Conservation (phyloP, 1,140 invertebrate genomes). For the Whitmania pigra region DNA sequence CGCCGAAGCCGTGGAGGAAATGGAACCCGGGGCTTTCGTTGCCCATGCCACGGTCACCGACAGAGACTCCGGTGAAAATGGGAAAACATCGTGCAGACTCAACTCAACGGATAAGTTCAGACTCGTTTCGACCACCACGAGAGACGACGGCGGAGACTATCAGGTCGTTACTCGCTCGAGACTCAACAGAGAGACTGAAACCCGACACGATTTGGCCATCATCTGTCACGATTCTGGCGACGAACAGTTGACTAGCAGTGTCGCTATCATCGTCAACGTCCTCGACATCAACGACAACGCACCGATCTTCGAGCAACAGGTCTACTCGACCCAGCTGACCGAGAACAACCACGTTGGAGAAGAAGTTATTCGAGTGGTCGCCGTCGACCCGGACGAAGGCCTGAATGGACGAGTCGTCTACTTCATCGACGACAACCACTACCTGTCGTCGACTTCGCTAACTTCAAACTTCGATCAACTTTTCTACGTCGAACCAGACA, state of each 20-base stretch:
- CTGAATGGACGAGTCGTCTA: constrained; percentile 41
- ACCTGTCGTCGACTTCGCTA: constrained; percentile 26
- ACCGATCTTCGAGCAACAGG: constrained; percentile 62
- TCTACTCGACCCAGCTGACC: constrained; percentile 49
- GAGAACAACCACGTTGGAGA: constrained; percentile 29
- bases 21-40: constrained; percentile 19
- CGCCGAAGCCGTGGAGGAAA: constrained; percentile 17
- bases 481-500: constrained; percentile 13
- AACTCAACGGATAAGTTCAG: constrained; percentile 15
- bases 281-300: constrained; percentile 85
- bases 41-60: constrained; percentile 19
- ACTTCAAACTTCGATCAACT: neutral
- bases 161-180: constrained; percentile 48
- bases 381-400: constrained; percentile 39
- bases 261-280: constrained; percentile 66
- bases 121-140: constrained; percentile 46
- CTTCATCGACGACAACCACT: constrained; percentile 45
- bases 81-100: constrained; percentile 15
- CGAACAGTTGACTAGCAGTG: constrained; percentile 40
- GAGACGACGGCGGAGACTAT: constrained; percentile 30
- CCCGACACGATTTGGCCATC: constrained; percentile 72
- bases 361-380: constrained; percentile 23
- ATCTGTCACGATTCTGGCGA: constrained; percentile 63
- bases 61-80: constrained; percentile 19
- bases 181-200: constrained; percentile 68